Conservation (phyloP, 1,140 invertebrate genomes). For the Hylaeus anthracinus region DNA sequence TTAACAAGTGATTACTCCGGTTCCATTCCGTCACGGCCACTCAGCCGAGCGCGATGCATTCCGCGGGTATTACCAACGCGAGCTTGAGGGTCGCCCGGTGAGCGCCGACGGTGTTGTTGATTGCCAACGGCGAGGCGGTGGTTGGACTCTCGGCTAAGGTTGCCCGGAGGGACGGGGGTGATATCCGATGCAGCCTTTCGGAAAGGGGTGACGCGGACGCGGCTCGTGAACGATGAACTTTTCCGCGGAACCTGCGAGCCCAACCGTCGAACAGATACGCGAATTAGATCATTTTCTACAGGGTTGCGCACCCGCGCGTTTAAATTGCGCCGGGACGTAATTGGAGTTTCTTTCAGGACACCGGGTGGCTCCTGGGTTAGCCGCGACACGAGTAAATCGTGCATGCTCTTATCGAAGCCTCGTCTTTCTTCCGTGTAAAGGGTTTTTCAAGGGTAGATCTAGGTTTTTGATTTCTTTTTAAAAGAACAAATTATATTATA, state of each 20-base stretch:
- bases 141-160: constrained; percentile 12
- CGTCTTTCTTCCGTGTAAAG: too few relatives aligned
- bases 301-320: neutral
- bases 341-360: constrained; percentile 20
- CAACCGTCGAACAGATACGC: neutral
- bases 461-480: too few relatives aligned
- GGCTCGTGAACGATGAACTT: constrained; percentile 30
- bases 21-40: constrained; percentile 50
- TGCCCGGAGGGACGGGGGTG: neutral
- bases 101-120: constrained; percentile 38
- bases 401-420: too few relatives aligned
- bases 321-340: constrained; percentile 22
- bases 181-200: constrained; percentile 27
- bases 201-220: constrained; percentile 18
- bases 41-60: constrained; percentile 52
- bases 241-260: neutral
- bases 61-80: constrained; percentile 40
- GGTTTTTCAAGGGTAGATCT: too few relatives aligned
- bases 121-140: constrained; percentile 24
- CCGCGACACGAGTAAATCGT: neutral
- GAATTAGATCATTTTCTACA: constrained; percentile 16
- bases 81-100: constrained; percentile 30
- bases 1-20: constrained; percentile 70
- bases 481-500: too few relatives aligned
- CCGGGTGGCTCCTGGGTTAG: neutral